A percentile compares a stretch with the other conserved stretches of the same genome.
phyloP scores from a whole-genome alignment of 2,797 vertebrate species.

The Propithecus deckenii region DNA sequence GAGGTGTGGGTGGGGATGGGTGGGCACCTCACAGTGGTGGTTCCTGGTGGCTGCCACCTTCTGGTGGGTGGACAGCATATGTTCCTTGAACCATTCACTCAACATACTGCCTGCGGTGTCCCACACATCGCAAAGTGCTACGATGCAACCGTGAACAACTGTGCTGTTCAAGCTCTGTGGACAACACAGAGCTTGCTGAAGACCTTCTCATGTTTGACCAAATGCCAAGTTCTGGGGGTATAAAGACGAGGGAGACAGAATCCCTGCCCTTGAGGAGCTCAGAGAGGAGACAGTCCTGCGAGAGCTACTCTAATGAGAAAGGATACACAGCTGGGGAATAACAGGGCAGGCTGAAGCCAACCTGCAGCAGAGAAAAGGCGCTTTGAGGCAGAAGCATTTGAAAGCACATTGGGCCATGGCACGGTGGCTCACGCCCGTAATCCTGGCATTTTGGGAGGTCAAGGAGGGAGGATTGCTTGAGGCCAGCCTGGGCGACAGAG shows the following conservation, averaged over 20 bases:
- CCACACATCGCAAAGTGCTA: not conserved
- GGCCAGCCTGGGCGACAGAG: not conserved
- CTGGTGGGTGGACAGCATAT: not conserved
- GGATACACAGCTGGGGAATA: not conserved
- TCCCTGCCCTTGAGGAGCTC: not conserved
- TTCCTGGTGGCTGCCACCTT: not conserved
- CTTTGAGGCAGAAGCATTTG: not conserved
- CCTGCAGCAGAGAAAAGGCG: not conserved
- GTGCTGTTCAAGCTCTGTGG: not conserved
- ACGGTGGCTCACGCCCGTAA: not conserved
- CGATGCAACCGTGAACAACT: not conserved
- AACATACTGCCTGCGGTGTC: fast-evolving
- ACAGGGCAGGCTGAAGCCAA: not conserved
- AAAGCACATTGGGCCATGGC: not conserved
- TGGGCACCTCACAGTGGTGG: not conserved
- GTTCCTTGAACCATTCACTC: not conserved
- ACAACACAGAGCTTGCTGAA: not conserved
- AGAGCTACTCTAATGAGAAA: not conserved
- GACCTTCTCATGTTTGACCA: not conserved
- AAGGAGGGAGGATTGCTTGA: not conserved
- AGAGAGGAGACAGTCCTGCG: not conserved
- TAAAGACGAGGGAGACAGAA: not conserved
- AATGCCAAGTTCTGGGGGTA: not conserved
- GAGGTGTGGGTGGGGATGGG: not conserved
- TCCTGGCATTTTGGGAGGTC: too few relatives aligned